Conservation (phyloP, 2,113 vertebrate species). For the Tragelaphus buxtoni region DNA sequence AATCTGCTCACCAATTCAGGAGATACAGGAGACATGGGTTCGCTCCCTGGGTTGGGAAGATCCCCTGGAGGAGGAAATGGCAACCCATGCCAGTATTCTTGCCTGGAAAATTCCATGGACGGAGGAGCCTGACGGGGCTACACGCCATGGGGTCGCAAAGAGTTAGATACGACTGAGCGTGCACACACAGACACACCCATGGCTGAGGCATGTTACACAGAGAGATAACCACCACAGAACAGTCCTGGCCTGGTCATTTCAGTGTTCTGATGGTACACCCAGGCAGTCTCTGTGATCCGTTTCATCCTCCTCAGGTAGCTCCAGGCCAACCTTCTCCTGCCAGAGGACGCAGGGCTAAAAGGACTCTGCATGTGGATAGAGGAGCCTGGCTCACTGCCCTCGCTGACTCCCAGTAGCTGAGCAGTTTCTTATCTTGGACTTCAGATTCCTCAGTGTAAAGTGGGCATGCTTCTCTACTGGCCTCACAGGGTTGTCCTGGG, state of each 20-base stretch:
- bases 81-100: neutral
- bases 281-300: neutral
- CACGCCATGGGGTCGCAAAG: neutral
- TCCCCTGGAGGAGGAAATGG: neutral
- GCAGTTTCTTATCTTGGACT: neutral
- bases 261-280: fast-evolving
- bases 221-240: neutral
- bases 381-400: neutral
- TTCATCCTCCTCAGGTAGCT: neutral
- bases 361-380: neutral
- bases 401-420: neutral
- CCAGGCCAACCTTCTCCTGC: neutral
- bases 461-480: neutral
- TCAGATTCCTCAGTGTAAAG: neutral
- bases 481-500: neutral
- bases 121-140: neutral
- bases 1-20: neutral
- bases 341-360: neutral
- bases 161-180: neutral
- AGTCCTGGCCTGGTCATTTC: neutral
- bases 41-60: neutral
- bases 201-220: neutral
- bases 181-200: neutral
- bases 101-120: neutral
- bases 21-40: neutral